A percentile compares a stretch with the other conserved stretches of the same genome.
phyloP scores from a whole-genome alignment of 30 jellyfish, hydroid and myxozoan species.

The Aurelia aurita complex sp. Pacific region DNA sequence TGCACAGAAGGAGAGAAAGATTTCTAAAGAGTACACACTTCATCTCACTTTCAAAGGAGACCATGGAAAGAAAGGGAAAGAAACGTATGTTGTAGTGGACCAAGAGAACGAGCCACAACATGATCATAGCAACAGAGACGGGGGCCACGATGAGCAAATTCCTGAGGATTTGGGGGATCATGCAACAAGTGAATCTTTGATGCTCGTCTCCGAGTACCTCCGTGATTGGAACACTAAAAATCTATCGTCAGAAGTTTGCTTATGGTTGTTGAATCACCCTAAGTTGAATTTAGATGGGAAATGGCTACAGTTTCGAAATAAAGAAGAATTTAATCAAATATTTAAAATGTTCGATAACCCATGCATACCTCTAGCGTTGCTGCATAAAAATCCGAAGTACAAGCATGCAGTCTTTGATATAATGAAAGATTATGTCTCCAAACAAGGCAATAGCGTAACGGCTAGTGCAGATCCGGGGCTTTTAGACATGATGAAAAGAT shows the following conservation, averaged over 20 bases:
- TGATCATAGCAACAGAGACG: neutral
- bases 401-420: constrained; percentile 14
- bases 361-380: constrained; percentile 37
- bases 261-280: constrained; percentile 31
- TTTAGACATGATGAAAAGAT: constrained; percentile 14
- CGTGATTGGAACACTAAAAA: constrained; percentile 63
- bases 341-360: constrained; percentile 56
- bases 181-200: constrained; percentile 22
- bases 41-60: constrained; percentile 55
- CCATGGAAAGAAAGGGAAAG: constrained; percentile 39
- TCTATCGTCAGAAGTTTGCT: constrained; percentile 43
- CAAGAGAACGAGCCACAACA: constrained; percentile 25
- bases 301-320: constrained; percentile 30
- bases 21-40: constrained; percentile 34
- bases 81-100: constrained; percentile 63
- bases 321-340: constrained; percentile 28
- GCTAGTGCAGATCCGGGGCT: constrained; percentile 4
- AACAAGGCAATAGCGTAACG: neutral
- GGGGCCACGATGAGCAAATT: neutral
- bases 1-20: neutral
- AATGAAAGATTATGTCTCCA: constrained; percentile 9
- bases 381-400: constrained; percentile 47
- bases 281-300: constrained; percentile 13
- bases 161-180: constrained; percentile 2
- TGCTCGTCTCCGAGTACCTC: constrained; percentile 34